These are phyloP conservation scores for Fragum sueziense DNA, from an alignment of 2,888 invertebrate genomes.

Conservation along the genomic window DNA sequence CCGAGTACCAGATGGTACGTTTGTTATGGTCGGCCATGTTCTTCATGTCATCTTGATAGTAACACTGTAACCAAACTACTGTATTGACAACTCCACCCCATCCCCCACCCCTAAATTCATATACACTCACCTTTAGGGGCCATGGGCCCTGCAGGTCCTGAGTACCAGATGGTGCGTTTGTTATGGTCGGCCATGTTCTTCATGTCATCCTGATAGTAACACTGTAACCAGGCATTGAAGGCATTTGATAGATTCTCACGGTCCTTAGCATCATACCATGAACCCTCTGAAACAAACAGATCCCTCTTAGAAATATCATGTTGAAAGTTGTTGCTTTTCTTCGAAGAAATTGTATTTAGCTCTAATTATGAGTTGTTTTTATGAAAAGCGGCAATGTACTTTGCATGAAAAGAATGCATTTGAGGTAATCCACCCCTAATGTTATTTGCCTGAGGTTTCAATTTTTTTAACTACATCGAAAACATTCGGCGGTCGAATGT, in stretches of 20 bases:
- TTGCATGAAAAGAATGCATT: no score
- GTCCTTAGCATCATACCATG: slow-evolving; percentile 72
- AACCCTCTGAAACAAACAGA: slow-evolving; percentile 64
- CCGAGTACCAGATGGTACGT: slow-evolving; percentile 81
- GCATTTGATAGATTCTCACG: slow-evolving; percentile 61
- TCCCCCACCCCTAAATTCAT: no score
- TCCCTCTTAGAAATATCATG: no score
- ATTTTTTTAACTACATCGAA: no score
- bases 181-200: slow-evolving; percentile 79
- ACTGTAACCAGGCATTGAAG: slow-evolving; percentile 80
- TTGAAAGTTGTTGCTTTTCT: no score
- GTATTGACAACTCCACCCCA: no score
- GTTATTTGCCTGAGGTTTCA: no score
- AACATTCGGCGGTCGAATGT: no score
- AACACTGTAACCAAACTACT: slow-evolving; percentile 82
- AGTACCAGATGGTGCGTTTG: slow-evolving; percentile 80
- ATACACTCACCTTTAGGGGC: slow-evolving; percentile 72
- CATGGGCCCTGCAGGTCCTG: slow-evolving; percentile 77
- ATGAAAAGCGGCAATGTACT: neutral
- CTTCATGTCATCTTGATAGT: slow-evolving; percentile 79
- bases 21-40: slow-evolving; percentile 78
- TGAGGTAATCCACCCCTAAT: no score
- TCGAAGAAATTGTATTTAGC: no score
- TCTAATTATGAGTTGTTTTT: no score
- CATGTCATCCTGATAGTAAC: slow-evolving; percentile 80